Percentiles rank a stretch among this genome's conserved stretches.
Evolutionary conservation across 1,140 invertebrate species (phyloP).

Genomic region (Druon quercuslanigerum): DNA sequence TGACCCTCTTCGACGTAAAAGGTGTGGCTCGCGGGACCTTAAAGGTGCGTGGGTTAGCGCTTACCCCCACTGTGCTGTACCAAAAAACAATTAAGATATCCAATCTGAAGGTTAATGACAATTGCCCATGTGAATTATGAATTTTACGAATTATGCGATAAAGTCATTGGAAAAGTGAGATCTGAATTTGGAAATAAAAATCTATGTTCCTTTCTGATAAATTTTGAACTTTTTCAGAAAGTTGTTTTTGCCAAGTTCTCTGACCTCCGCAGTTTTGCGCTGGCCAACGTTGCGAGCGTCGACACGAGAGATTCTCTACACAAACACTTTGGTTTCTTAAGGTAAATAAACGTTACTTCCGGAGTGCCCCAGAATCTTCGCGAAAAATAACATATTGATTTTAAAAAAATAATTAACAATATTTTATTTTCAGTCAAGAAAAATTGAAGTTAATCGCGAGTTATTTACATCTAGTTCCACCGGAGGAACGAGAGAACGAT

Average conservation of each 20-base stretch:
- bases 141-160: too few species aligned
- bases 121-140: too few species aligned
- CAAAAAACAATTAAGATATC: too few species aligned
- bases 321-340: constrained; percentile 90
- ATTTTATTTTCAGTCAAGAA: constrained; percentile 79
- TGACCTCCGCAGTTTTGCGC: constrained; percentile 89
- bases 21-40: too few species aligned
- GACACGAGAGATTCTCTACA: constrained; percentile 90
- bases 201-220: constrained; percentile 25
- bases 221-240: constrained; percentile 79
- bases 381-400: neutral
- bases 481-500: constrained; percentile 81
- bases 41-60: too few species aligned
- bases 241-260: constrained; percentile 95
- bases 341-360: constrained; percentile 71
- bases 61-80: too few species aligned
- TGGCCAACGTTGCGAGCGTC: constrained; percentile 95
- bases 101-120: too few species aligned
- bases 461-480: constrained; percentile 90
- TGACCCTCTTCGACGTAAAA: too few species aligned
- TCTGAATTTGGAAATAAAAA: too few species aligned
- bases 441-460: constrained; percentile 90
- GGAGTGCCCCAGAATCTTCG: too few species aligned
- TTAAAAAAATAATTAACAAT: neutral
- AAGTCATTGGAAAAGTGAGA: too few species aligned